phyloP scores from a whole-genome alignment of 2,113 vertebrate species.

The Desmodus rotundus region DNA sequence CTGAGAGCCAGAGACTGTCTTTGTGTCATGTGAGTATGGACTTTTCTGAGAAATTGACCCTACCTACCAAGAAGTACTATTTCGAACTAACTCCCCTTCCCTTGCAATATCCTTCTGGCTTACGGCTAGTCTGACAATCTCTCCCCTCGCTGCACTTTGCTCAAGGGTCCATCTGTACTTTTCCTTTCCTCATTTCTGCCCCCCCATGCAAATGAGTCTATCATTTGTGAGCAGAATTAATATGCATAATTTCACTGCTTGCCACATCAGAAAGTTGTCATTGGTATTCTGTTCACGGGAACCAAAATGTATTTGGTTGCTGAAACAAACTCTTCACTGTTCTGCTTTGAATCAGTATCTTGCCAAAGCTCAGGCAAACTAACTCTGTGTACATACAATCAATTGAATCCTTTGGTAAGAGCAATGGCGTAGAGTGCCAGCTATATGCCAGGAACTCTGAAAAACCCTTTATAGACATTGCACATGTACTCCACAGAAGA shows the following conservation, averaged over 20 bases:
- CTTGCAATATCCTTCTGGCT: background rate
- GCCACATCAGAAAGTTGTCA: background rate
- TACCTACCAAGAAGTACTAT: background rate
- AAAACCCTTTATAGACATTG: background rate
- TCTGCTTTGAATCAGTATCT: slow-evolving; percentile 12
- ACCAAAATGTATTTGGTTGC: background rate
- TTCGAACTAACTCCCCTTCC: background rate
- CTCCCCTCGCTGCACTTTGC: background rate
- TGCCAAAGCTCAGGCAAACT: background rate
- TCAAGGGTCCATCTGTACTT: background rate
- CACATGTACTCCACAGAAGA: background rate
- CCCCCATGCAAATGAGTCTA: background rate
- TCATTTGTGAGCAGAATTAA: background rate
- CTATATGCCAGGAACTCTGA: background rate
- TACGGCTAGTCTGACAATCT: background rate
- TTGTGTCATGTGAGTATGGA: background rate
- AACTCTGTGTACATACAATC: background rate
- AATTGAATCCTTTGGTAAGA: background rate
- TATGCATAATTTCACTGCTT: background rate
- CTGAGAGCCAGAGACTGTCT: background rate
- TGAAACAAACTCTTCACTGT: background rate
- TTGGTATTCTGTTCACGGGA: background rate
- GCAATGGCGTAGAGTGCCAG: background rate
- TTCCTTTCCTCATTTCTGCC: background rate
- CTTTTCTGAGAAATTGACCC: background rate